A percentile compares a stretch with the other conserved stretches of the same genome.
These are phyloP conservation scores for Agrotis exclamationis DNA, from an alignment of 2,888 invertebrate species.

Conservation along the genomic window DNA sequence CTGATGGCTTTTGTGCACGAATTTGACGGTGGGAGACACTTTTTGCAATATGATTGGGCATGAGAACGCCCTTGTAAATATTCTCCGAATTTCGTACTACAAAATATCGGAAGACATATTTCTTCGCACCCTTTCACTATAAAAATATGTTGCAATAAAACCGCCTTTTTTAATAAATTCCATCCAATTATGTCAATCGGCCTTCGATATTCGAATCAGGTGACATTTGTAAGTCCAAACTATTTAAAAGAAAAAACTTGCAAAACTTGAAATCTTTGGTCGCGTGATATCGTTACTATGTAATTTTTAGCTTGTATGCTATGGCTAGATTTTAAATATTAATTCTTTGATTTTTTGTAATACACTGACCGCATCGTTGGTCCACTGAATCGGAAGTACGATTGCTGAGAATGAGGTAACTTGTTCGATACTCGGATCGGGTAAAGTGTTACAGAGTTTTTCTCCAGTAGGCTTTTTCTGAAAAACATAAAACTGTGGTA, in stretches of 20 bases:
- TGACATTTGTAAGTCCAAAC: constrained; percentile 48
- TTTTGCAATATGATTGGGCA: not conserved
- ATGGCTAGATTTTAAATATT: no score
- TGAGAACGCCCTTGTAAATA: not conserved
- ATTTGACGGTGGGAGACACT: not conserved
- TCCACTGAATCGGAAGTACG: no score
- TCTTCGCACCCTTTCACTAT: constrained; percentile 8
- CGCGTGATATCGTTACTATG: not conserved
- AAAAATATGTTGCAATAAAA: constrained; percentile 23
- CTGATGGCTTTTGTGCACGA: constrained; percentile 19
- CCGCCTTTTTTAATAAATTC: constrained; percentile 29
- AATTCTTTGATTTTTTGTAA: no score
- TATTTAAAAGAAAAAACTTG: constrained; percentile 31
- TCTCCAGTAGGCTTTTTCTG: no score
- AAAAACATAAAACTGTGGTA: no score
- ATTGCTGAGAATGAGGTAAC: no score
- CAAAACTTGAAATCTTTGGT: constrained; percentile 37
- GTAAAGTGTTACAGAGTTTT: no score
- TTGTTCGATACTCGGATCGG: no score
- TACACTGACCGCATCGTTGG: no score
- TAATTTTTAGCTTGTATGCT: no score
- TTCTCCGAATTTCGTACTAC: no score
- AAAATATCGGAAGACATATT: not conserved
- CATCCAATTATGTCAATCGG: constrained; percentile 25
- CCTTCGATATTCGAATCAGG: constrained; percentile 48